Conservation (phyloP, 2,888 invertebrate genomes). For the Thymelicus sylvestris region DNA sequence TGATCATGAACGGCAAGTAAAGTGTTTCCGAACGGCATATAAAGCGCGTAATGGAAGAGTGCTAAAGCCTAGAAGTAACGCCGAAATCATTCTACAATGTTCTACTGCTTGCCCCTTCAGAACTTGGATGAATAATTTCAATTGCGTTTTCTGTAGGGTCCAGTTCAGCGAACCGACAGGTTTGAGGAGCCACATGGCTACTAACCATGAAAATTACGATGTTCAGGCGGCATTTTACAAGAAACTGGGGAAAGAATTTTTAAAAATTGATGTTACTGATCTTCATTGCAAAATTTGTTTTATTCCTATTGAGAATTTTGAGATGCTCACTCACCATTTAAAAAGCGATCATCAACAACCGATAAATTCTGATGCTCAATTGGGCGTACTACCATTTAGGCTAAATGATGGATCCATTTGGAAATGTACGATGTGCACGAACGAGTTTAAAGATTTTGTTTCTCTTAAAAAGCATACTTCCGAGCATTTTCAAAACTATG, state of each 20-base stretch:
- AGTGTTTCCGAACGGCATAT: slow-evolving; percentile 72
- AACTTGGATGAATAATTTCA: slow-evolving; percentile 77
- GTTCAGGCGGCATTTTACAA: slow-evolving; percentile 76
- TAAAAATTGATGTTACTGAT: slow-evolving; percentile 75
- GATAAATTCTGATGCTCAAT: slow-evolving; percentile 67
- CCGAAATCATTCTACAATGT: slow-evolving; percentile 74
- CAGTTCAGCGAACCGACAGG: slow-evolving; percentile 71
- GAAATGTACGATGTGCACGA: slow-evolving; percentile 76
- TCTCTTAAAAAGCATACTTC: slow-evolving; percentile 75
- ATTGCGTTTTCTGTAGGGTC: slow-evolving; percentile 75
- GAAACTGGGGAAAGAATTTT: slow-evolving; percentile 75
- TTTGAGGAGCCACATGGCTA: slow-evolving; percentile 66
- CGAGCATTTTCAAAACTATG: slow-evolving; percentile 77
- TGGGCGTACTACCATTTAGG: slow-evolving; percentile 73
- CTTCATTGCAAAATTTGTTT: slow-evolving; percentile 76
- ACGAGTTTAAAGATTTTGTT: slow-evolving; percentile 74
- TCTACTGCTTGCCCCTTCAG: slow-evolving; percentile 76
- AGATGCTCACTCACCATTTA: slow-evolving; percentile 66
- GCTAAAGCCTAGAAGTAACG: slow-evolving; percentile 69
- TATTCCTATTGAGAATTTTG: slow-evolving; percentile 65
- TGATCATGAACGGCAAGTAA: slow-evolving; percentile 73
- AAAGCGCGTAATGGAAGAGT: slow-evolving; percentile 72
- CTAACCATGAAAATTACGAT: slow-evolving; percentile 69
- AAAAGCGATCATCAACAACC: slow-evolving; percentile 74
- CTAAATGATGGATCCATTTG: slow-evolving; percentile 72